A percentile compares a stretch with the other conserved stretches of the same genome.
These are phyloP conservation scores for Cantharis rufa DNA, from an alignment of 2,888 invertebrate species.

Conservation along the genomic window DNA sequence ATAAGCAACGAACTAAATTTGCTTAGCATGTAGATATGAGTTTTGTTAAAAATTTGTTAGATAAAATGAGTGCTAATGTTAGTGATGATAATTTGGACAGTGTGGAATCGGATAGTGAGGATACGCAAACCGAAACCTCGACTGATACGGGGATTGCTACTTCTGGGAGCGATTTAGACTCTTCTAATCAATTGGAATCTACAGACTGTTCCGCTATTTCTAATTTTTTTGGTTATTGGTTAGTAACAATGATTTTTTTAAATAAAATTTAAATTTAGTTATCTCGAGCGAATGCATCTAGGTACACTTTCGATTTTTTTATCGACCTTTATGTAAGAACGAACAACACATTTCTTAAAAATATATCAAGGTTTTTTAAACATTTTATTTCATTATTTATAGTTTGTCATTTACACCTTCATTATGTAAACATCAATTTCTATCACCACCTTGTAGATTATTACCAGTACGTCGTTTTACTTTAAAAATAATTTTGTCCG, in stretches of 20 bases:
- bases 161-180: slow-evolving; percentile 47
- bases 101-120: slow-evolving; percentile 34
- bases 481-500: background rate
- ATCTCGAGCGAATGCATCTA: background rate
- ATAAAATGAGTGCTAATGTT: slow-evolving; percentile 45
- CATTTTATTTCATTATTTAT: background rate
- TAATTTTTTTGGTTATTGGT: slow-evolving; percentile 57
- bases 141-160: slow-evolving; percentile 52
- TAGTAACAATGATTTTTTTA: slow-evolving; percentile 32
- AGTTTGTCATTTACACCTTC: background rate
- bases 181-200: slow-evolving; percentile 40
- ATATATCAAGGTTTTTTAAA: background rate
- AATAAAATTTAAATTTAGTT: background rate
- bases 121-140: slow-evolving; percentile 45
- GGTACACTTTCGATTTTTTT: background rate
- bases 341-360: background rate
- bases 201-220: slow-evolving; percentile 54
- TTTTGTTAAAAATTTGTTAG: slow-evolving; percentile 53
- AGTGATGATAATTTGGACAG: slow-evolving; percentile 45
- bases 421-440: background rate
- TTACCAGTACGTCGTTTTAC: background rate
- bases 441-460: background rate
- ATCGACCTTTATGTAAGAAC: background rate
- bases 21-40: slow-evolving; percentile 43
- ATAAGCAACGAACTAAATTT: slow-evolving; percentile 7